phyloP scores from a whole-genome alignment of 1,140 invertebrate species.

The Batillaria attramentaria region DNA sequence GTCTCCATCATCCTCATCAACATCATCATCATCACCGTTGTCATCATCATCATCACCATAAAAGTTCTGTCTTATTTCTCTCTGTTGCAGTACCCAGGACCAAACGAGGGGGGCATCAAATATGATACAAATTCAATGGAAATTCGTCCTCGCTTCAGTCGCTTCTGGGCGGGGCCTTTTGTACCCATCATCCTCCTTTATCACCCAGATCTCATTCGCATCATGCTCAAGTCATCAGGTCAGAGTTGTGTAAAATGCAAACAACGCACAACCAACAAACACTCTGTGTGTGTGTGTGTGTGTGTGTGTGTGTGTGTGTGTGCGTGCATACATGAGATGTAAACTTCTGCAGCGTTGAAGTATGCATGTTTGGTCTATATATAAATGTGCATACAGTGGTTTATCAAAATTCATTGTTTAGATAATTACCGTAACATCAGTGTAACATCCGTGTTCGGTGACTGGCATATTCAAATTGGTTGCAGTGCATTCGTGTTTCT shows the following conservation, averaged over 20 bases:
- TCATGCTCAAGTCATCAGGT: slow-evolving; percentile 35
- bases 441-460: no score
- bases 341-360: background rate
- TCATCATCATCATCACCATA: background rate
- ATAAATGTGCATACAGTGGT: no score
- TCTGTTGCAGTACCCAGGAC: slow-evolving; percentile 35
- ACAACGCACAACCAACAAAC: background rate
- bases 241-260: background rate
- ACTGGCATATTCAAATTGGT: no score
- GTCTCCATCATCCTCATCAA: background rate
- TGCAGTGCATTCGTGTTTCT: no score
- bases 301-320: background rate
- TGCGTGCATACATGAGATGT: no score
- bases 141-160: slow-evolving; percentile 17
- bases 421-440: no score
- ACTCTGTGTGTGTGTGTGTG: slow-evolving; percentile 1
- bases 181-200: slow-evolving; percentile 4
- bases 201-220: slow-evolving; percentile 23
- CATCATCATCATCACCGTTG: background rate
- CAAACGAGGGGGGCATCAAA: slow-evolving; percentile 34
- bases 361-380: no score
- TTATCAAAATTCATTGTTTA: no score
- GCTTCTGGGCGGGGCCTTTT: slow-evolving; percentile 28
- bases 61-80: background rate
- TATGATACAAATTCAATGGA: slow-evolving; percentile 25